Evolutionary conservation across 2,797 vertebrate species (phyloP).

Genomic region (Hoplostethus mediterraneus): DNA sequence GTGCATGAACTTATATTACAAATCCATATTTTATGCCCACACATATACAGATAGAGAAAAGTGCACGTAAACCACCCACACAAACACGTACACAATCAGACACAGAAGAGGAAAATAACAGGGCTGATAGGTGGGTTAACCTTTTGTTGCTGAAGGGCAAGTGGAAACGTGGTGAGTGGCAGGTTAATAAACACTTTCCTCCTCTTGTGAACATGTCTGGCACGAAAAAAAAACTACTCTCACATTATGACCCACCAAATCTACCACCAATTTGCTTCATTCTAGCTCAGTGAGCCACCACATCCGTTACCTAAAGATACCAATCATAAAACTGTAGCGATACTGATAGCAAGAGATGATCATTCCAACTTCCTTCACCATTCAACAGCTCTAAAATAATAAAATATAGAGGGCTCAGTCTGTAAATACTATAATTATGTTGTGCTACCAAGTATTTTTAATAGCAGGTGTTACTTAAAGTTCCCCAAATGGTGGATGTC

Average conservation of each 20-base stretch:
- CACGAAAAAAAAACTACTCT: constrained; percentile 39
- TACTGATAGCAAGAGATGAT: too few species aligned
- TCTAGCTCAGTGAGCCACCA: constrained; percentile 5
- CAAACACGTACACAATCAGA: background rate
- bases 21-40: background rate
- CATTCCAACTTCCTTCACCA: too few species aligned
- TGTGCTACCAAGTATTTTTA: background rate
- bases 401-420: background rate
- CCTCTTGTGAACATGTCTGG: constrained; percentile 37
- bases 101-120: constrained; percentile 31
- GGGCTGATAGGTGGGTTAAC: constrained; percentile 26
- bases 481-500: background rate
- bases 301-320: background rate
- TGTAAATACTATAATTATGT: background rate
- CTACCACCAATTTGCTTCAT: background rate
- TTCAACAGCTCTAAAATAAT: too few species aligned
- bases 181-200: constrained; percentile 55
- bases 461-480: background rate
- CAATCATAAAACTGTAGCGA: too few species aligned
- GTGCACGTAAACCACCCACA: background rate
- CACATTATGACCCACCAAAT: constrained; percentile 16
- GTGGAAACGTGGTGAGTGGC: constrained; percentile 51
- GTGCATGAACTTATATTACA: background rate
- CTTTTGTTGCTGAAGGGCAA: constrained; percentile 20
- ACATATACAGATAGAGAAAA: background rate